phyloP scores from a whole-genome alignment of 2,797 vertebrate species.

The Antennarius maculatus region DNA sequence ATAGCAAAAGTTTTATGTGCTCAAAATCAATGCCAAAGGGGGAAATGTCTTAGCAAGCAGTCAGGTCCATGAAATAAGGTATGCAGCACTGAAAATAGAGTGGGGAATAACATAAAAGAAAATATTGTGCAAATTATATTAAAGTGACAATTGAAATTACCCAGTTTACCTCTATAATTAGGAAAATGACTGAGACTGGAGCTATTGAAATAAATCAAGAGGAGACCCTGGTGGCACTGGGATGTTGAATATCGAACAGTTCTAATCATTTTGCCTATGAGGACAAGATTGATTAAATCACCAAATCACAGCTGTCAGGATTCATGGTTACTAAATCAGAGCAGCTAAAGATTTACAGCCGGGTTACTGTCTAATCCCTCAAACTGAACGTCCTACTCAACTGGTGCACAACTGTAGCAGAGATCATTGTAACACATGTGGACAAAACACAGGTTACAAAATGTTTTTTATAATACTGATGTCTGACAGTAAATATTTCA shows the following conservation, averaged over 20 bases:
- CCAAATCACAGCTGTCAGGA: constrained; percentile 68
- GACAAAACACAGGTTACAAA: background rate
- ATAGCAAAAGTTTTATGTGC: background rate
- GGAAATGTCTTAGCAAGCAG: background rate
- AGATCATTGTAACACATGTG: constrained; percentile 6
- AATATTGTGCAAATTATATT: background rate
- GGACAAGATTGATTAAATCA: constrained; percentile 67
- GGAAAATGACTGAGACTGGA: background rate
- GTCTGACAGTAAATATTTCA: background rate
- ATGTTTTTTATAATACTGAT: background rate
- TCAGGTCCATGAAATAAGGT: background rate
- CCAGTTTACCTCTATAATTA: background rate
- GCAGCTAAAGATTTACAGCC: constrained; percentile 67
- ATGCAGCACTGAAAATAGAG: background rate
- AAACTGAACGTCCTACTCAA: constrained; percentile 39
- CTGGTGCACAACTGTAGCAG: constrained; percentile 33
- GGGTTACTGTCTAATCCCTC: constrained; percentile 55
- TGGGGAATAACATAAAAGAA: background rate
- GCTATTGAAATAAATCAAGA: constrained; percentile 1
- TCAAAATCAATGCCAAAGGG: background rate
- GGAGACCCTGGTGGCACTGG: constrained; percentile 1
- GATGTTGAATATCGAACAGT: constrained; percentile 51
- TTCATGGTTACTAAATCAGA: constrained; percentile 73
- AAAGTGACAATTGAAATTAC: background rate
- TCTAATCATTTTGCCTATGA: constrained; percentile 50